phyloP scores from a whole-genome alignment of 2,113 vertebrate genomes.

The Pterophyllum scalare region DNA sequence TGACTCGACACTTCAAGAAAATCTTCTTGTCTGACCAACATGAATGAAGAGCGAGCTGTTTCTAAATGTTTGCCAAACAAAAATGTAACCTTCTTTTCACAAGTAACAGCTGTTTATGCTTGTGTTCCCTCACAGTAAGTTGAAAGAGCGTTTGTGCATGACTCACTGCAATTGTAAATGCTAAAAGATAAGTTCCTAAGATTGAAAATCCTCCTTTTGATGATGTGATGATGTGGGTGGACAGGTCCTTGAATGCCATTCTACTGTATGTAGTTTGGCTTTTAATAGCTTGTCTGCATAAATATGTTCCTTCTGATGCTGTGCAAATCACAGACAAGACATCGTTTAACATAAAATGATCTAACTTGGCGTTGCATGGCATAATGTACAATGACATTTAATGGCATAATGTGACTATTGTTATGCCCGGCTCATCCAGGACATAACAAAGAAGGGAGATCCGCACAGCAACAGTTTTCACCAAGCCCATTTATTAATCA shows the following conservation, averaged over 20 bases:
- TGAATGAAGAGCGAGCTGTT: neutral
- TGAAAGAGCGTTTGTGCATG: slow-evolving; percentile 54
- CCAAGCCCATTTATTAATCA: too few relatives aligned
- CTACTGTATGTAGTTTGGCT: slow-evolving; percentile 30
- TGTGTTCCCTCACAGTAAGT: slow-evolving; percentile 50
- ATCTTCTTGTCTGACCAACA: slow-evolving; percentile 36
- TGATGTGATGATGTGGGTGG: slow-evolving; percentile 66
- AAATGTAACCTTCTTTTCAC: slow-evolving; percentile 45
- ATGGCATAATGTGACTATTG: neutral
- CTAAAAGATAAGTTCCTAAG: slow-evolving; percentile 57
- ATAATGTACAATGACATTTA: neutral
- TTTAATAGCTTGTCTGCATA: slow-evolving; percentile 23
- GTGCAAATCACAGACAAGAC: neutral
- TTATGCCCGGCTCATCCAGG: too few relatives aligned
- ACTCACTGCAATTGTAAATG: slow-evolving; percentile 59
- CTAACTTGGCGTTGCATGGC: neutral
- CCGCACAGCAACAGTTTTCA: too few relatives aligned
- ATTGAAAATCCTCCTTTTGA: slow-evolving; percentile 58
- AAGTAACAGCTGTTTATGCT: slow-evolving; percentile 68
- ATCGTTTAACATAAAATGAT: slow-evolving; percentile 11
- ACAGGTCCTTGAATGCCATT: slow-evolving; percentile 59
- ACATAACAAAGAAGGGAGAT: too few relatives aligned
- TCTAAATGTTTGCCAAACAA: slow-evolving; percentile 57
- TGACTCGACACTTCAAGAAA: slow-evolving; percentile 45
- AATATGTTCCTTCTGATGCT: slow-evolving; percentile 19